Evolutionary conservation across 2,797 vertebrate genomes (phyloP).

Genomic region (Sebastes steindachneri): DNA sequence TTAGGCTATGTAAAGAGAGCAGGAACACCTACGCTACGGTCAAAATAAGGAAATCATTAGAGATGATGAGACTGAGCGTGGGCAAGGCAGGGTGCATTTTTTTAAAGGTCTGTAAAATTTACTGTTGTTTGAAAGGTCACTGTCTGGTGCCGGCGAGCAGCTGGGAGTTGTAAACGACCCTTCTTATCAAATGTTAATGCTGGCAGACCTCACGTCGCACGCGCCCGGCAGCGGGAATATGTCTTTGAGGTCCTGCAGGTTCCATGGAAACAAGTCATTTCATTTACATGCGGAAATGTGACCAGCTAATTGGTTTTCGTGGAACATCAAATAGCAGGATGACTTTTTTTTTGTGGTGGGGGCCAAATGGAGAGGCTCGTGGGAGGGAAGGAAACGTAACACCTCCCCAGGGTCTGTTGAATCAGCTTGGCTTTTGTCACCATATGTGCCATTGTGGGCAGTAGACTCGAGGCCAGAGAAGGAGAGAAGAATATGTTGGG

Average conservation of each 20-base stretch:
- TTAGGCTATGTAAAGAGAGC: slow-evolving; percentile 57
- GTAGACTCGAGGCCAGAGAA: slow-evolving; percentile 47
- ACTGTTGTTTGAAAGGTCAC: slow-evolving; percentile 88
- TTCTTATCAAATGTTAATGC: slow-evolving; percentile 90
- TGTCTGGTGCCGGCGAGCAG: slow-evolving; percentile 82
- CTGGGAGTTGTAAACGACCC: slow-evolving; percentile 87
- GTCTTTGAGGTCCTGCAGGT: slow-evolving; percentile 84
- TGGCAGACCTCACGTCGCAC: slow-evolving; percentile 79
- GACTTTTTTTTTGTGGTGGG: slow-evolving; percentile 65
- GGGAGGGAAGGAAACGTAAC: slow-evolving; percentile 61
- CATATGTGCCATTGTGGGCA: slow-evolving; percentile 55
- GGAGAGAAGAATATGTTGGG: slow-evolving; percentile 26
- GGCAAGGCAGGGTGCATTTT: slow-evolving; percentile 76
- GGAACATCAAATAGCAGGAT: slow-evolving; percentile 77
- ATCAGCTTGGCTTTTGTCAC: slow-evolving; percentile 63
- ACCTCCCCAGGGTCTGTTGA: slow-evolving; percentile 65
- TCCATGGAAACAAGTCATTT: slow-evolving; percentile 85
- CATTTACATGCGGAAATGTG: slow-evolving; percentile 82
- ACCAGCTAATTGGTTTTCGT: slow-evolving; percentile 83
- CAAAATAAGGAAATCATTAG: slow-evolving; percentile 78
- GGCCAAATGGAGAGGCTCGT: slow-evolving; percentile 55
- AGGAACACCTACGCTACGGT: slow-evolving; percentile 53
- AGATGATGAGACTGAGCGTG: slow-evolving; percentile 72
- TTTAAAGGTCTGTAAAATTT: slow-evolving; percentile 84
- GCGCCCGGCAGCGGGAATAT: slow-evolving; percentile 69